A percentile compares a stretch with the other conserved stretches of the same genome.
Conservation (phyloP, 2,113 vertebrate genomes). For the Ailuropoda melanoleuca region DNA sequence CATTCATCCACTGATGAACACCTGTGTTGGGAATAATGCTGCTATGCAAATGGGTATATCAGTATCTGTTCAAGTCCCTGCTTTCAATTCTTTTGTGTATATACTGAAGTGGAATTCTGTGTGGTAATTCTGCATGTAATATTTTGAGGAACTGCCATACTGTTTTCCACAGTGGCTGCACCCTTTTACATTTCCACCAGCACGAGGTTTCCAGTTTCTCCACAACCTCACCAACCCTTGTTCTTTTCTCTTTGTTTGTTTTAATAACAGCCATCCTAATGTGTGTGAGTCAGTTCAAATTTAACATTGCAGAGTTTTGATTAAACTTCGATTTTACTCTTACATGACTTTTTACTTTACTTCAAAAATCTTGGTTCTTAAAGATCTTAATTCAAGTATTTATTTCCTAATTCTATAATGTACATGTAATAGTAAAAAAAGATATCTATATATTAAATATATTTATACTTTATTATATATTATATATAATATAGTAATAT, state of each 20-base stretch:
- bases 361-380: conserved; percentile 8
- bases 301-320: not conserved
- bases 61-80: not conserved
- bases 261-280: not conserved
- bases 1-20: not conserved
- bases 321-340: not conserved
- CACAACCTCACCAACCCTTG: not conserved
- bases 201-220: not conserved
- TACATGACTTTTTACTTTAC: not conserved
- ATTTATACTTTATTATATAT: no score
- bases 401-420: conserved; percentile 13
- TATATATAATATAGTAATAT: no score
- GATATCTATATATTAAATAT: no score
- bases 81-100: not conserved
- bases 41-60: not conserved
- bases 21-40: not conserved
- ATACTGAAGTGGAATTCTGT: not conserved
- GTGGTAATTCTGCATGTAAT: not conserved
- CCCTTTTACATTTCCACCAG: not conserved
- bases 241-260: not conserved
- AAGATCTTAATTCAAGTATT: not conserved
- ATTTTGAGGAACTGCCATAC: not conserved
- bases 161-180: not conserved
- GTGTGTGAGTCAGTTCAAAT: not conserved
- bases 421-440: not conserved